A percentile compares a stretch with the other conserved stretches of the same genome.
phyloP scores from a whole-genome alignment of 2,888 invertebrate species.

The Nomada hirtipes region DNA sequence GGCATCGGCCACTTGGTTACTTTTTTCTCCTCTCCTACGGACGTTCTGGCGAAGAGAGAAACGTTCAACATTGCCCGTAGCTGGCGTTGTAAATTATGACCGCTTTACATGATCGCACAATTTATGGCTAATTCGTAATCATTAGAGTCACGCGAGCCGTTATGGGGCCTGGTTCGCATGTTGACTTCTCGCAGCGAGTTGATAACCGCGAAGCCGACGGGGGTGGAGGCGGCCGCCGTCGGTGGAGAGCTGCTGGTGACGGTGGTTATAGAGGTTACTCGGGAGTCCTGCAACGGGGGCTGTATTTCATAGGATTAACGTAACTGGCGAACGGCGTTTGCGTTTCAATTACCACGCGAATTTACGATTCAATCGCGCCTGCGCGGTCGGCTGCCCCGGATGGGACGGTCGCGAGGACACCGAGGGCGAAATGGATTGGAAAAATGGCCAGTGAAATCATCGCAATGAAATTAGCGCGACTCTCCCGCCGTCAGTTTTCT shows the following conservation, averaged over 20 bases:
- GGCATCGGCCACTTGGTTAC: background rate
- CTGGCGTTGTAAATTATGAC: constrained; percentile 74
- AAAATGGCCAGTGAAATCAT: constrained; percentile 69
- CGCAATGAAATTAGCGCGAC: constrained; percentile 68
- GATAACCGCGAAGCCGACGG: constrained; percentile 65
- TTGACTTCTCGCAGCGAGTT: constrained; percentile 75
- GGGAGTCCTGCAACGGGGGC: constrained; percentile 52
- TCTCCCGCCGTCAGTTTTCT: constrained; percentile 44
- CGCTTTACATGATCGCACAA: constrained; percentile 79
- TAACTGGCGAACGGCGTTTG: constrained; percentile 74
- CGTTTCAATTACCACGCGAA: constrained; percentile 76
- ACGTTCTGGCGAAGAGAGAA: background rate
- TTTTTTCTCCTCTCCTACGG: too few species aligned
- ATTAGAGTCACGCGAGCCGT: constrained; percentile 80
- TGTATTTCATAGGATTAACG: constrained; percentile 77
- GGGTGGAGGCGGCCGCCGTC: constrained; percentile 12
- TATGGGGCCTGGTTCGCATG: constrained; percentile 73
- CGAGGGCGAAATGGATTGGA: constrained; percentile 64
- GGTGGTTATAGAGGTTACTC: constrained; percentile 49
- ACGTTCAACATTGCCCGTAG: constrained; percentile 19
- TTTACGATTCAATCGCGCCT: constrained; percentile 73
- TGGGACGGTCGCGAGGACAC: constrained; percentile 20
- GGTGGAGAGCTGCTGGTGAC: constrained; percentile 21
- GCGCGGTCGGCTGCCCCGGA: constrained; percentile 42
- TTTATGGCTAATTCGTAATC: constrained; percentile 80